Conservation (phyloP, 2,797 vertebrate genomes). For the Balearica regulorum region DNA sequence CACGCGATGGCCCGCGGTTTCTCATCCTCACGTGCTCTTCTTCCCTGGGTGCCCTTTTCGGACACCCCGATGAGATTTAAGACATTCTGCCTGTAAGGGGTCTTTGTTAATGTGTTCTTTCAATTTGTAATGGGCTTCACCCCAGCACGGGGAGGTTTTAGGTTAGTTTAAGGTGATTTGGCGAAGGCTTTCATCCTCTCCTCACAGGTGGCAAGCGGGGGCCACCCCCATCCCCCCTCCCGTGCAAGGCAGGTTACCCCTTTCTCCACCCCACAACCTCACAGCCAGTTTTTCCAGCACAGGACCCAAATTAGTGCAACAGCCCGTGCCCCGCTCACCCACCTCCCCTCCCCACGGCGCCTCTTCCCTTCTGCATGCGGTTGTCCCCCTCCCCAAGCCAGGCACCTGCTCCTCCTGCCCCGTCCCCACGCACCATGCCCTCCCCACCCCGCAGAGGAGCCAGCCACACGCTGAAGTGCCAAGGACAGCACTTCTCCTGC, state of each 20-base stretch:
- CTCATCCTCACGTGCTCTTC: accelerated
- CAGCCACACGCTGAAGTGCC: not conserved
- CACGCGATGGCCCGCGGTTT: accelerated
- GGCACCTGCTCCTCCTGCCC: not conserved
- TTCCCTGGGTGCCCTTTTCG: not conserved
- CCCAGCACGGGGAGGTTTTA: not conserved
- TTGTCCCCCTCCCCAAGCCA: not conserved
- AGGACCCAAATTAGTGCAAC: accelerated
- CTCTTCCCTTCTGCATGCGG: accelerated
- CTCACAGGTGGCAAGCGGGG: not conserved
- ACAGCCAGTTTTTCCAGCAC: not conserved
- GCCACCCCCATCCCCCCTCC: not conserved
- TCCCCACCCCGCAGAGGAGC: not conserved
- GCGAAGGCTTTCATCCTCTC: not conserved
- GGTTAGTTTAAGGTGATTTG: not conserved
- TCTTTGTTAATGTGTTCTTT: not conserved
- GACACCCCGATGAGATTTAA: not conserved
- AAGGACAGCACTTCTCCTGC: conserved; percentile 49
- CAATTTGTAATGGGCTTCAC: not conserved
- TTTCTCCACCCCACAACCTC: not conserved
- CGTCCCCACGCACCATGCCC: not conserved
- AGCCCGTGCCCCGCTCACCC: not conserved
- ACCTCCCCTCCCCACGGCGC: not conserved
- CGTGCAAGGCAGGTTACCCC: not conserved
- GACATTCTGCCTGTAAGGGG: not conserved